These are phyloP conservation scores for Nudaria mundana DNA, from an alignment of 2,888 invertebrate genomes.

Conservation along the genomic window DNA sequence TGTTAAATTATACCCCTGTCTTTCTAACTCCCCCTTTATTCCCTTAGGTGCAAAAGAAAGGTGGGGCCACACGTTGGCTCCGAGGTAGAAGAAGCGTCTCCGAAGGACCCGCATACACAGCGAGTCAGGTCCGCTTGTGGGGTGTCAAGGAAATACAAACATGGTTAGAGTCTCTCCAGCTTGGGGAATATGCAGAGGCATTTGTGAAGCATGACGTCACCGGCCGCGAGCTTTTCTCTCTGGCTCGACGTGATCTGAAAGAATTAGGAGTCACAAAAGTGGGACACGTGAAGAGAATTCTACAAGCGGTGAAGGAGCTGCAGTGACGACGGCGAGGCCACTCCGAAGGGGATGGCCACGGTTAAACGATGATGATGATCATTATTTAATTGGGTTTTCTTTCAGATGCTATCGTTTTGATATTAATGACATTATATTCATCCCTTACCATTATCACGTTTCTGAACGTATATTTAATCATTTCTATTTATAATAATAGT, in stretches of 20 bases:
- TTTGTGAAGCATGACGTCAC: constrained; percentile 96
- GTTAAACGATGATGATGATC: constrained; percentile 28
- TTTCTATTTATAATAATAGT: constrained; percentile 1
- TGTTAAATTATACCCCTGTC: constrained; percentile 11
- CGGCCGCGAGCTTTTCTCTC: constrained; percentile 91
- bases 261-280: constrained; percentile 97
- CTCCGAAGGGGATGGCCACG: constrained; percentile 72
- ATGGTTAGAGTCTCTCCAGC: constrained; percentile 94
- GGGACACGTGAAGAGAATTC: constrained; percentile 96
- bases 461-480: not conserved
- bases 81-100: constrained; percentile 67
- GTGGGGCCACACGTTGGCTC: constrained; percentile 60
- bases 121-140: constrained; percentile 83
- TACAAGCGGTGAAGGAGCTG: constrained; percentile 93
- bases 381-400: constrained; percentile 25
- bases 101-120: constrained; percentile 49
- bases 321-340: constrained; percentile 76
- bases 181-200: constrained; percentile 94
- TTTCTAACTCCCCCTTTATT: constrained; percentile 37
- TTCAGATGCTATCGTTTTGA: constrained; percentile 13
- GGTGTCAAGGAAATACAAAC: constrained; percentile 93
- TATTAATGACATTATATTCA: not conserved
- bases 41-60: constrained; percentile 67
- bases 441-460: not conserved
- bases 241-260: constrained; percentile 92